These are phyloP conservation scores for Phyto melanocephala DNA, from an alignment of 2,888 invertebrate species.

Conservation along the genomic window DNA sequence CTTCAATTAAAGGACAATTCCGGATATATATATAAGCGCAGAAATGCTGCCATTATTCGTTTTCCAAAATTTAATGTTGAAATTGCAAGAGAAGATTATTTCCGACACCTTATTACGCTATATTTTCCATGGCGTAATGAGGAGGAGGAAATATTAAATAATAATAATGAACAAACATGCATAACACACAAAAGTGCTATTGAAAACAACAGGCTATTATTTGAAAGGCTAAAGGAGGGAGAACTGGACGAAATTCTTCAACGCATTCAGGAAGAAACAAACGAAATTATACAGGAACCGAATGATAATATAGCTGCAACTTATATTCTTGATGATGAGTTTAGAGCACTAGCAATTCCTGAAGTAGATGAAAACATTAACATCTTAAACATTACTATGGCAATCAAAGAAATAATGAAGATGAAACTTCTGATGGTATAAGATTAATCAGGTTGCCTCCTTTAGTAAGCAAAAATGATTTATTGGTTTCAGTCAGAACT, in stretches of 20 bases:
- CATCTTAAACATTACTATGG: not conserved
- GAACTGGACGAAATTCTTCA: constrained; percentile 13
- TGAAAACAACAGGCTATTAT: not conserved
- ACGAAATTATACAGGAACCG: not conserved
- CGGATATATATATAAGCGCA: not conserved
- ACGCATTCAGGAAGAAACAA: not conserved
- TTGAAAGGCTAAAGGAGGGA: constrained; percentile 5
- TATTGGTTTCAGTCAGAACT: not conserved
- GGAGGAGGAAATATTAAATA: not conserved
- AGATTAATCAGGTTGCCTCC: constrained; percentile 22
- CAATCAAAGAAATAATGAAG: not conserved
- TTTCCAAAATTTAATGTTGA: not conserved
- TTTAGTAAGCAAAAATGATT: not conserved
- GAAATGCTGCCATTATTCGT: not conserved
- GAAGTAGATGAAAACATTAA: constrained; percentile 14
- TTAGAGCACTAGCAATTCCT: constrained; percentile 25
- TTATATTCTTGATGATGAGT: constrained; percentile 36
- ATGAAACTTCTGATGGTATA: not conserved
- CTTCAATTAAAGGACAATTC: not conserved
- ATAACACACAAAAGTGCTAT: not conserved
- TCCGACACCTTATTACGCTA: not conserved
- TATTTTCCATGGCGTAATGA: constrained; percentile 12
- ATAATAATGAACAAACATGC: not conserved
- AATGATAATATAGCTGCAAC: not conserved
- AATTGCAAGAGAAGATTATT: not conserved